phyloP scores from a whole-genome alignment of 2,888 invertebrate species.

The Drosophila kokeensis region DNA sequence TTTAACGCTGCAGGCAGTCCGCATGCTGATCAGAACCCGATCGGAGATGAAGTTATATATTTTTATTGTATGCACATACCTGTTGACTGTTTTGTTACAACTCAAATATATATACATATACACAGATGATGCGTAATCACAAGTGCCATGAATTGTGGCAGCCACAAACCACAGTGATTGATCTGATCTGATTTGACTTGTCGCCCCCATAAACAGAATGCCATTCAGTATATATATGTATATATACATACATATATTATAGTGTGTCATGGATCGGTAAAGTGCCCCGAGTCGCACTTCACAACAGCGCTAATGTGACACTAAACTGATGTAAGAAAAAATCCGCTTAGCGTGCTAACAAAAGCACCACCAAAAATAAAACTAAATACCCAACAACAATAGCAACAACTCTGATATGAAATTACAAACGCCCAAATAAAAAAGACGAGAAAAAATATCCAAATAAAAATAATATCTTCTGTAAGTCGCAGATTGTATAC shows the following conservation, averaged over 20 bases:
- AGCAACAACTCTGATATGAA: constrained; percentile 57
- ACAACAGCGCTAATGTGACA: constrained; percentile 75
- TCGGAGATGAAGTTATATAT: constrained; percentile 33
- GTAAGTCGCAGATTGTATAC: background rate
- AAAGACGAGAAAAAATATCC: background rate
- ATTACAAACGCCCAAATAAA: constrained; percentile 70
- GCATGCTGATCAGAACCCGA: constrained; percentile 22
- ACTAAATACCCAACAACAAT: constrained; percentile 54
- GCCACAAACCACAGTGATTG: constrained; percentile 6
- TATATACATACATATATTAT: background rate
- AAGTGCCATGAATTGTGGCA: constrained; percentile 28
- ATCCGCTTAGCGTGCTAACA: constrained; percentile 74
- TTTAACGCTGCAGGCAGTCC: constrained; percentile 40
- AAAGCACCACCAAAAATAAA: constrained; percentile 64
- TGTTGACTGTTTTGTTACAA: constrained; percentile 39
- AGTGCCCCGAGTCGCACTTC: constrained; percentile 53
- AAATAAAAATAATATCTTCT: no score
- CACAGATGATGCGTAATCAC: constrained; percentile 30
- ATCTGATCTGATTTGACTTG: constrained; percentile 27
- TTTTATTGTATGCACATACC: constrained; percentile 30
- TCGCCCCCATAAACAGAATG: constrained; percentile 47
- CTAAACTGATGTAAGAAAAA: constrained; percentile 78
- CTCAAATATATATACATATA: background rate
- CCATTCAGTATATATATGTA: background rate
- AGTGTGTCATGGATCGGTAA: constrained; percentile 20